Percentiles rank a stretch among this genome's conserved stretches.
These are phyloP conservation scores for Thomomys bottae DNA, from an alignment of 2,113 vertebrate genomes.

Conservation along the genomic window DNA sequence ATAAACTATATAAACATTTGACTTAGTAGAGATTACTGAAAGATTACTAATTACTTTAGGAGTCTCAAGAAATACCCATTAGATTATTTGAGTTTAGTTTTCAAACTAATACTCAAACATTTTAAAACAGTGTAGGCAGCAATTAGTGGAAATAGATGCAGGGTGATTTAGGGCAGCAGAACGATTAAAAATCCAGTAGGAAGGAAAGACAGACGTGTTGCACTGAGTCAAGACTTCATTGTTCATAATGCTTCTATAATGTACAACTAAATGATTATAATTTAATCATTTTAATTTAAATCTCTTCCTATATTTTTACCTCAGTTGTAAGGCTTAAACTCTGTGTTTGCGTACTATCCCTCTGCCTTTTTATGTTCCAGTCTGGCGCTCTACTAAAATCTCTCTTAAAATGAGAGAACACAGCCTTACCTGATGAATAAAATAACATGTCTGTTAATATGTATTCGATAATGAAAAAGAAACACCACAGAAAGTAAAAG, in stretches of 20 bases:
- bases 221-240: not conserved
- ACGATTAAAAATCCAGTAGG: rapidly evolving
- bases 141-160: not conserved
- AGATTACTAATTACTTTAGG: not conserved
- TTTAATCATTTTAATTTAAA: too few relatives aligned
- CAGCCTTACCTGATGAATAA: not conserved
- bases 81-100: not conserved
- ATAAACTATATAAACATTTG: not conserved
- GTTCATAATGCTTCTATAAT: not conserved
- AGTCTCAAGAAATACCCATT: not conserved
- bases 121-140: not conserved
- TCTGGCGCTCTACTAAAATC: not conserved
- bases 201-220: not conserved
- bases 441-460: not conserved
- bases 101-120: not conserved
- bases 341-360: too few relatives aligned
- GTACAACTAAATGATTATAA: too few relatives aligned
- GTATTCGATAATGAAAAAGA: not conserved
- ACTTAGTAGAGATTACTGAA: not conserved
- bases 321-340: too few relatives aligned
- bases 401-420: not conserved
- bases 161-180: not conserved
- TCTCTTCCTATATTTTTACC: too few relatives aligned
- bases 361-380: too few relatives aligned
- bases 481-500: not conserved